These are phyloP conservation scores for Solenopsis fugax DNA, from an alignment of 1,140 invertebrate species.

Conservation along the genomic window DNA sequence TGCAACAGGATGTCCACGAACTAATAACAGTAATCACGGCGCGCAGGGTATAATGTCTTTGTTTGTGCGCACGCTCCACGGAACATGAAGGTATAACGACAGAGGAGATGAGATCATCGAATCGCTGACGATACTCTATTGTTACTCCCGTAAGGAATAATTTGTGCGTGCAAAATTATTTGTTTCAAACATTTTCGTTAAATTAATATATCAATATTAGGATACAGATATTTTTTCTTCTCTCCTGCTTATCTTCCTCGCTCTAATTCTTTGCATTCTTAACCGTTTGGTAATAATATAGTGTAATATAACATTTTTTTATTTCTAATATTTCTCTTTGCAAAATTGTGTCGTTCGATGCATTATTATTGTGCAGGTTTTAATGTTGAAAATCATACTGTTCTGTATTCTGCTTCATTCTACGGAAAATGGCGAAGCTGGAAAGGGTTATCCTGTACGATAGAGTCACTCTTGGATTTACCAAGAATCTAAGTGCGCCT, in stretches of 20 bases:
- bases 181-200: neutral
- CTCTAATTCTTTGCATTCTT: neutral
- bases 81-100: constrained; percentile 2
- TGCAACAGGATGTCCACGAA: constrained; percentile 73
- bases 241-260: too few species aligned
- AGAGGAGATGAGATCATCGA: constrained; percentile 4
- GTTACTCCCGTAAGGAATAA: constrained; percentile 26
- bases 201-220: neutral
- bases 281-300: neutral
- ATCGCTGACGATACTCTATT: constrained; percentile 27
- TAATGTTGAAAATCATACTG: neutral
- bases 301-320: neutral
- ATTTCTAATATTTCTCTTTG: neutral
- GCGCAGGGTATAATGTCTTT: constrained; percentile 77
- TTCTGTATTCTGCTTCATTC: constrained; percentile 3
- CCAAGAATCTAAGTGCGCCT: constrained; percentile 78
- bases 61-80: constrained; percentile 64
- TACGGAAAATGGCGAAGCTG: neutral
- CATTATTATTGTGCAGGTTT: neutral
- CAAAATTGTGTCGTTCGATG: neutral
- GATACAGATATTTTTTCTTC: neutral
- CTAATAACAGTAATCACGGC: constrained; percentile 77
- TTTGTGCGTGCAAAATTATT: constrained; percentile 3
- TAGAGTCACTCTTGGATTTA: constrained; percentile 69
- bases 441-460: constrained; percentile 14